Evolutionary conservation across 2,888 invertebrate species (phyloP), one percentile per base, ranked within the genome.

Genomic region (Trissolcus brochymenae): DNA sequence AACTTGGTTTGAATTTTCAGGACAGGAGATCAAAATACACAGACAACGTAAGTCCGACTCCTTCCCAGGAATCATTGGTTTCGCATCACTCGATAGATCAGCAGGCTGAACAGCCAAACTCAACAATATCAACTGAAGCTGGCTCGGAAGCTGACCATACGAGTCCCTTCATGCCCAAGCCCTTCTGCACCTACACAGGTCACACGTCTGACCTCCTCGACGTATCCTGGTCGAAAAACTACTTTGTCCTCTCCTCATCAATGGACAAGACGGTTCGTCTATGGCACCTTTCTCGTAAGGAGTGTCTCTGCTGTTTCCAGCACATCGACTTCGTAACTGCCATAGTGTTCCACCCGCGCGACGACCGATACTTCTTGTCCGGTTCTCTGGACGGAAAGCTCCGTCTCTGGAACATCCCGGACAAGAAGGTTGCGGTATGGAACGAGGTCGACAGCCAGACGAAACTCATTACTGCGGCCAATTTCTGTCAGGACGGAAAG

Each of bases 321-420:
- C 99, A 99, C 88, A 98, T 98, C 80, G 99, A 99, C 90, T 99
- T 99, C 89, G 99, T 99, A 64, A 99, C 99, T 0, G 98, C 99
- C 0, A 98, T 99, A 83, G 98, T 97, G 64, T 99, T 99, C 89
- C 98, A 99, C 90, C 99, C 99, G 0, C 91, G 95, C 66, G 96
- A 96, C 84, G 96, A 96, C 87, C 90, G 95, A 25, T 94, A 98
- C 89, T 99, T 99, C 90, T 91, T 99, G 41, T 98, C 98, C 74
- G 99, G 99, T 14, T 98, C 98, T 17, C 90, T 99, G 55, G 99
- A 99, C 89, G 99, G 99, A 1, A 99, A 99, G 90, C 91, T 99
- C 59, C 91, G 99, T n/a, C 90, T 99, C 6, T 99, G 99, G 99
- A 98, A 99, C 90, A 99, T 99, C 86, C 98, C 99, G 0, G 99